These are phyloP conservation scores for Channa maculata DNA, from an alignment of 2,113 vertebrate species.

Conservation along the genomic window DNA sequence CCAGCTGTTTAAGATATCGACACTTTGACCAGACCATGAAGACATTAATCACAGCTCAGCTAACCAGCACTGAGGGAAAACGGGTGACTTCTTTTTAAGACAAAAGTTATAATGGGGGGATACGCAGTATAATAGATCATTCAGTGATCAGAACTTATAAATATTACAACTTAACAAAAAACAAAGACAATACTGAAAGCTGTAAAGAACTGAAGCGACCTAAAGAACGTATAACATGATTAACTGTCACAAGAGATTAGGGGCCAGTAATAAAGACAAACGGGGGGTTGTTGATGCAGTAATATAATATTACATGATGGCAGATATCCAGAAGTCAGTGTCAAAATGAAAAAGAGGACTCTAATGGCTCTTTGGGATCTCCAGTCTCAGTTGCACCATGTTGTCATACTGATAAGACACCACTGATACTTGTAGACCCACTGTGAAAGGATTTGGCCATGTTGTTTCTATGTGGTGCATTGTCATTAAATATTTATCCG, in stretches of 20 bases:
- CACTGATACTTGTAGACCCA: slow-evolving; percentile 22
- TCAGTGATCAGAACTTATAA: slow-evolving; percentile 50
- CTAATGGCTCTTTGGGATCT: slow-evolving; percentile 70
- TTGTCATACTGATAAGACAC: slow-evolving; percentile 58
- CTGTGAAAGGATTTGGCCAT: slow-evolving; percentile 24
- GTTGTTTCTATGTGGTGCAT: background rate
- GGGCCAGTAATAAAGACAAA: slow-evolving; percentile 75
- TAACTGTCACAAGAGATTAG: slow-evolving; percentile 73
- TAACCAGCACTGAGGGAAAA: slow-evolving; percentile 70
- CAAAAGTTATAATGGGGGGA: slow-evolving; percentile 31
- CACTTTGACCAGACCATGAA: slow-evolving; percentile 80
- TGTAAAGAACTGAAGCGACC: slow-evolving; percentile 35
- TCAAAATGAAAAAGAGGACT: slow-evolving; percentile 69
- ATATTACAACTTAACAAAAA: slow-evolving; percentile 18
- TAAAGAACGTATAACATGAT: slow-evolving; percentile 68
- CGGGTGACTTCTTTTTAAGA: slow-evolving; percentile 66
- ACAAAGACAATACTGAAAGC: slow-evolving; percentile 34
- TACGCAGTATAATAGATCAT: slow-evolving; percentile 13
- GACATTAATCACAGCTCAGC: slow-evolving; percentile 79
- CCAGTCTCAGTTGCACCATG: slow-evolving; percentile 53
- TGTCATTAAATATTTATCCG: slow-evolving; percentile 46
- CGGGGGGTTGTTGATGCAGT: slow-evolving; percentile 64
- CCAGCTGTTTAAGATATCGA: slow-evolving; percentile 83
- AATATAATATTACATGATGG: slow-evolving; percentile 75
- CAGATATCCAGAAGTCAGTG: slow-evolving; percentile 74